Evolutionary conservation across 2,888 invertebrate genomes (phyloP).

Genomic region (Mesorhabditis sp.): DNA sequence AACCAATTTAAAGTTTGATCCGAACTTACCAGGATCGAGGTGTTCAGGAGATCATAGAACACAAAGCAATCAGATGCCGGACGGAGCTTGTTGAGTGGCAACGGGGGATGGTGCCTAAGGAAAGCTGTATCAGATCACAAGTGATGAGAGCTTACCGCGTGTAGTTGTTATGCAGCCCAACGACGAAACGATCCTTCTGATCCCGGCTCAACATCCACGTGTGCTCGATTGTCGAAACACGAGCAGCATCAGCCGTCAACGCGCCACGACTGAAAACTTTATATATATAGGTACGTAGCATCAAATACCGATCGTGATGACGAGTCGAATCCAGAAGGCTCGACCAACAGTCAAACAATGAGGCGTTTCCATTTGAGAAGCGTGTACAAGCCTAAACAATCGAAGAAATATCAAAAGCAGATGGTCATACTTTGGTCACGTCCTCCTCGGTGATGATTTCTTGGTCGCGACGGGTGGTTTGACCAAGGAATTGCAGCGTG

Average conservation of each 20-base stretch:
- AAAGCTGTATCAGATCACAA: too few relatives aligned
- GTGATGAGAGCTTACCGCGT: neutral
- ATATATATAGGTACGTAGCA: neutral
- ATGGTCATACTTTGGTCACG: conserved; percentile 12
- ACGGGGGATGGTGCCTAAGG: conserved; percentile 8
- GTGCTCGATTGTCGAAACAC: neutral
- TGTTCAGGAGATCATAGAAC: conserved; percentile 29
- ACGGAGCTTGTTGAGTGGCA: conserved; percentile 25
- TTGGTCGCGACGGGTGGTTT: neutral
- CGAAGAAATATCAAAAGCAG: too few relatives aligned
- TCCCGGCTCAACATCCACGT: neutral
- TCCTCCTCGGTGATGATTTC: conserved; percentile 11
- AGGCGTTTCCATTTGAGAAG: conserved; percentile 15
- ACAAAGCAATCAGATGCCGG: conserved; percentile 24
- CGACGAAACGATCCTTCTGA: neutral
- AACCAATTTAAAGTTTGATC: conserved; percentile 7
- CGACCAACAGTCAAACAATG: conserved; percentile 38
- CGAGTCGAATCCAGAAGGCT: conserved; percentile 30
- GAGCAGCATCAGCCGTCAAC: neutral
- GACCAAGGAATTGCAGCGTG: conserved; percentile 69
- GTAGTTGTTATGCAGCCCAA: neutral
- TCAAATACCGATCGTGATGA: conserved; percentile 27
- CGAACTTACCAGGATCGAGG: neutral
- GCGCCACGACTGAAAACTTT: neutral
- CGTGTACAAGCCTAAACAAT: neutral